Percentiles rank a stretch among this genome's conserved stretches.
phyloP scores from a whole-genome alignment of 2,888 invertebrate genomes.

The Stegophylla sp. region DNA sequence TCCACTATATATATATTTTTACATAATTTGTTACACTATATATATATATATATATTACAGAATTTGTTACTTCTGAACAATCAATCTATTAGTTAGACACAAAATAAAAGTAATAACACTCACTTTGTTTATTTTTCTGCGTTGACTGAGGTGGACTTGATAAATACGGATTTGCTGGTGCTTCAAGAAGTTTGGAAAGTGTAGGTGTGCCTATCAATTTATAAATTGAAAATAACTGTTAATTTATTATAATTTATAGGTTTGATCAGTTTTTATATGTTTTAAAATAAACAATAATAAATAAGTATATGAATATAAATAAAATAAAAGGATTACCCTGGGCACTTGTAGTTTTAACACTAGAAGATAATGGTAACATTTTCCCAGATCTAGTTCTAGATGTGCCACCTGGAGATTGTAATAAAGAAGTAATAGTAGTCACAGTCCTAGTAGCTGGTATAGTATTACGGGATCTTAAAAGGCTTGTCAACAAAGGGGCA shows the following conservation, averaged over 20 bases:
- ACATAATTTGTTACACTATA: too few relatives aligned
- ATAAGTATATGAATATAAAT: too few relatives aligned
- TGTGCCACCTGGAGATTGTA: slow-evolving; percentile 36
- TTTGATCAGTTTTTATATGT: too few relatives aligned
- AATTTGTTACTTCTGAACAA: too few relatives aligned
- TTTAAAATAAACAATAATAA: too few relatives aligned
- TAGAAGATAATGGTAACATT: slow-evolving; percentile 43
- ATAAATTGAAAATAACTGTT: not conserved
- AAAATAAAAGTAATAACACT: not conserved
- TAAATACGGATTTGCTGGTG: slow-evolving; percentile 53
- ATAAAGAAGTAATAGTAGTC: slow-evolving; percentile 30
- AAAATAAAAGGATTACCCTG: slow-evolving; percentile 32
- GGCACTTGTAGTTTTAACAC: slow-evolving; percentile 7
- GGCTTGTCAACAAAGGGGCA: slow-evolving; percentile 50
- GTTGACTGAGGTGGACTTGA: not conserved
- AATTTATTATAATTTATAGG: too few relatives aligned
- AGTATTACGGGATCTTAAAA: slow-evolving; percentile 48
- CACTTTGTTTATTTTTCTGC: slow-evolving; percentile 32
- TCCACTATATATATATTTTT: too few relatives aligned
- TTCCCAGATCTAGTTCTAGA: slow-evolving; percentile 56
- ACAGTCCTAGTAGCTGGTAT: slow-evolving; percentile 37
- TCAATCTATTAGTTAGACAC: too few relatives aligned
- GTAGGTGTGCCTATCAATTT: slow-evolving; percentile 43
- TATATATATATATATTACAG: too few relatives aligned
- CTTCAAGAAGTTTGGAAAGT: slow-evolving; percentile 48